Base-by-base conservation (phyloP, 2,888 invertebrate species). In the Hirtodrosophila duncani region DNA sequence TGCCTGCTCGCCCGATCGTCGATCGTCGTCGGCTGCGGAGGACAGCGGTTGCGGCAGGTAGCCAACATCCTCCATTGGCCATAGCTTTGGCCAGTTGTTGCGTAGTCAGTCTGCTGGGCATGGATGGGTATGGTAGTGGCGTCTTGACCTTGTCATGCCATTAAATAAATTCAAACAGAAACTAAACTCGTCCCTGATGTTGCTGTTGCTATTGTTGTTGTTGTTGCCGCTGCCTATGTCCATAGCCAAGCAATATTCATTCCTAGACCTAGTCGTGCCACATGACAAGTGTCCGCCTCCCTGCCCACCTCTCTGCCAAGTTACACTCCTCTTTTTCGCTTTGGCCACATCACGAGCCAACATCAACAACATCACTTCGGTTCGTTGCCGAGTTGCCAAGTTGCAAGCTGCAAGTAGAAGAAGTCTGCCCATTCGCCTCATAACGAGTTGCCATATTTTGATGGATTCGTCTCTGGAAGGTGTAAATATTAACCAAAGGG, bases 121-220 rank as follows among this genome's bases (percentile, higher is more conserved):
- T n/a, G n/a, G n/a, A 44, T 63, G 60, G 27, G 58, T 58, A 57
- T 56, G 50, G 56, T 58, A 65, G 71, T 75, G 75, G 71, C 68
- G 67, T 75, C 72, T 72, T 83, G 83, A 83, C 83, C 82, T 83
- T 83, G 83, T 80, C 68, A 67, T 67, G 70, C 63, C 66, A 69
- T 80, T 69, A 83, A 80, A 77, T 71, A 78, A 82, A 69, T 69
- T 78, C 65, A 70, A 74, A 72, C 72, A 70, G 70, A 78, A 74
- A 70, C 74, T 60, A 63, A 67, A 67, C 71, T 70, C 52, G 62
- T n/a, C 37, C 36, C 41, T 21, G 31, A 27, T 45, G 45, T 41
- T 48, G 49, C 6, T 14, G 11, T 11, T 31, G 18, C 30, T 16
- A 1, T 21, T 16, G 17, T 33, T 24, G 33, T 43, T 39, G 33